These are phyloP conservation scores for Esox lucius DNA, from an alignment of 2,797 vertebrate species.

Conservation along the genomic window DNA sequence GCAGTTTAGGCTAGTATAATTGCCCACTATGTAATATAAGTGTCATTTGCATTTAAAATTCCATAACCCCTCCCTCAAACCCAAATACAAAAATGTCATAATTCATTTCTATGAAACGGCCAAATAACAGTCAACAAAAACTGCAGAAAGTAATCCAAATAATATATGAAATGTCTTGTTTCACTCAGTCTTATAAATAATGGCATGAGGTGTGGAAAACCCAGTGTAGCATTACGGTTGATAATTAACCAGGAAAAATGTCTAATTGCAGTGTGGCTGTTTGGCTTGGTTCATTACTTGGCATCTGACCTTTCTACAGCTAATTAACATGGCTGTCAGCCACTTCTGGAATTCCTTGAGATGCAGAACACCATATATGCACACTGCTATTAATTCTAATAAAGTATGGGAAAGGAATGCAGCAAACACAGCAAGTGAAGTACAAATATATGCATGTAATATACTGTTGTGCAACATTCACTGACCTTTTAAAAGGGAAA, in stretches of 20 bases:
- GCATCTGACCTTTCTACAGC: slow-evolving; percentile 61
- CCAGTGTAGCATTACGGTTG: slow-evolving; percentile 35
- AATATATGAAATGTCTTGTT: neutral
- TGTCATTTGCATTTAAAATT: no score
- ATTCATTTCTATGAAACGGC: no score
- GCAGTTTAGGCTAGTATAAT: no score
- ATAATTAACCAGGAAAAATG: slow-evolving; percentile 45
- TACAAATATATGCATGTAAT: slow-evolving; percentile 8
- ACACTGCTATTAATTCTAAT: slow-evolving; percentile 27
- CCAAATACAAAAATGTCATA: no score
- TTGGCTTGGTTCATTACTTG: slow-evolving; percentile 53
- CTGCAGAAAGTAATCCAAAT: no score
- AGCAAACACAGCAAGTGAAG: slow-evolving; percentile 12
- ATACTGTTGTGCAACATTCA: neutral
- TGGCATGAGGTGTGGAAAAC: slow-evolving; percentile 49
- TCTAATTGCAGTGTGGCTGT: slow-evolving; percentile 40
- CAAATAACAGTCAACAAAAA: neutral
- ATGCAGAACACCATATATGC: slow-evolving; percentile 26
- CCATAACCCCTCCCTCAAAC: no score
- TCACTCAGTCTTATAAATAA: slow-evolving; percentile 3
- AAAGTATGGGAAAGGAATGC: slow-evolving; percentile 18
- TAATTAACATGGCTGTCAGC: slow-evolving; percentile 67
- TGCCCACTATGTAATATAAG: no score
- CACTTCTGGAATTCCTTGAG: slow-evolving; percentile 44
- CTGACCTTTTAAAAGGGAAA: slow-evolving; percentile 3